Conservation (phyloP, 2,113 vertebrate genomes). For the Takifugu flavidus region DNA sequence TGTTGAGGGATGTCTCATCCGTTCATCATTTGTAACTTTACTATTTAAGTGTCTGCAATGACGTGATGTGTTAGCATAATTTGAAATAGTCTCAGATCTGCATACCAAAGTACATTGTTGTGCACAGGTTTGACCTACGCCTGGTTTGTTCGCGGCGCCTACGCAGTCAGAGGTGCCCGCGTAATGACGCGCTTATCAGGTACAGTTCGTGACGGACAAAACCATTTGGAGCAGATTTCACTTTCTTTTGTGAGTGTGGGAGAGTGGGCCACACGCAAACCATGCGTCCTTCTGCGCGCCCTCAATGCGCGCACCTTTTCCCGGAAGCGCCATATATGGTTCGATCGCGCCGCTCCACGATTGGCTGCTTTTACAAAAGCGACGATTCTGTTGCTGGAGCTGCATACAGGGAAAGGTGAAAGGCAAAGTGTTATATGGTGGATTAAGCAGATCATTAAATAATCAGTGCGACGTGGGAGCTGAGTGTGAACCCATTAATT, state of each 20-base stretch:
- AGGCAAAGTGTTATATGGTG: slow-evolving; percentile 18
- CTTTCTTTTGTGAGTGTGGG: slow-evolving; percentile 48
- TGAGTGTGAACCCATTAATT: neutral
- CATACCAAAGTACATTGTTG: neutral
- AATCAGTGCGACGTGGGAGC: slow-evolving; percentile 1
- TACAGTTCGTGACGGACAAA: slow-evolving; percentile 14
- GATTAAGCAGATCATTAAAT: slow-evolving; percentile 22
- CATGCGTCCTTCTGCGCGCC: slow-evolving; percentile 30
- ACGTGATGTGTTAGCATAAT: neutral
- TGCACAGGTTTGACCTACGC: slow-evolving; percentile 4
- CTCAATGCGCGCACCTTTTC: slow-evolving; percentile 3
- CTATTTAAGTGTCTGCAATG: neutral
- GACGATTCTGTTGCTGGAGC: slow-evolving; percentile 67
- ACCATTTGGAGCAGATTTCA: slow-evolving; percentile 31
- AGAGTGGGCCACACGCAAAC: slow-evolving; percentile 43
- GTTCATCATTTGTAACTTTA: too few species aligned
- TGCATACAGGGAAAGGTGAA: slow-evolving; percentile 40
- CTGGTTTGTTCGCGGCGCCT: neutral
- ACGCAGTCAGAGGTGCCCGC: neutral
- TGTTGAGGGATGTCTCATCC: neutral
- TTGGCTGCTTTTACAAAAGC: slow-evolving; percentile 56
- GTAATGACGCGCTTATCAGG: slow-evolving; percentile 31
- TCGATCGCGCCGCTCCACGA: slow-evolving; percentile 43
- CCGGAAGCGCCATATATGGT: slow-evolving; percentile 75
- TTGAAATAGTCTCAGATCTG: neutral